phyloP scores from a whole-genome alignment of 2,797 vertebrate genomes.

The Aphelocoma californica region DNA sequence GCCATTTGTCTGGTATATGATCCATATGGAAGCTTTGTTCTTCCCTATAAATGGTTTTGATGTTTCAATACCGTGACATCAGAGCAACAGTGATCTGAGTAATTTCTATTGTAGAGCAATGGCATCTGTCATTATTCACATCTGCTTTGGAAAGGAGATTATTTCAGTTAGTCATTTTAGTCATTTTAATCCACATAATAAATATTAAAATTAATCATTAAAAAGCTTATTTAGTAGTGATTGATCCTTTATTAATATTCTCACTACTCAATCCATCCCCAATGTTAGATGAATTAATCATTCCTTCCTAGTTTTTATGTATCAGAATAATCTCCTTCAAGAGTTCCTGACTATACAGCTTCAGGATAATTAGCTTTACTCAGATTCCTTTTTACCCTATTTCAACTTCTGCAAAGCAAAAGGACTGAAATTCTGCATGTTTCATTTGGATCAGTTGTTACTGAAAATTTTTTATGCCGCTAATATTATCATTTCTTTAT shows the following conservation, averaged over 20 bases:
- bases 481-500: background rate
- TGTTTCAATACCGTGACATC: background rate
- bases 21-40: background rate
- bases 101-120: background rate
- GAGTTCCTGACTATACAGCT: background rate
- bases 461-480: background rate
- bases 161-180: constrained; percentile 45
- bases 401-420: background rate
- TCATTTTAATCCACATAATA: constrained; percentile 37
- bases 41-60: background rate
- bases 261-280: background rate
- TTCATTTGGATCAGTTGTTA: background rate
- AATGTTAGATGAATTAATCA: background rate
- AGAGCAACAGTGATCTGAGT: background rate
- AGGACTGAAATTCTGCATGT: background rate
- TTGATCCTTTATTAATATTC: constrained; percentile 35
- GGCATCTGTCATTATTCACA: constrained; percentile 8
- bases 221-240: constrained; percentile 27
- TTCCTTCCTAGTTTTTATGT: background rate
- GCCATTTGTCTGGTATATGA: background rate
- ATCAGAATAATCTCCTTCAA: constrained; percentile 31
- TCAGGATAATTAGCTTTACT: background rate
- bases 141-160: constrained; percentile 17
- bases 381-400: background rate
- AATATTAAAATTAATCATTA: constrained; percentile 12